Evolutionary conservation across 2,888 invertebrate species (phyloP), one percentile per base, ranked within the genome.

Genomic region (Drosophila nr. perissopoda): DNA sequence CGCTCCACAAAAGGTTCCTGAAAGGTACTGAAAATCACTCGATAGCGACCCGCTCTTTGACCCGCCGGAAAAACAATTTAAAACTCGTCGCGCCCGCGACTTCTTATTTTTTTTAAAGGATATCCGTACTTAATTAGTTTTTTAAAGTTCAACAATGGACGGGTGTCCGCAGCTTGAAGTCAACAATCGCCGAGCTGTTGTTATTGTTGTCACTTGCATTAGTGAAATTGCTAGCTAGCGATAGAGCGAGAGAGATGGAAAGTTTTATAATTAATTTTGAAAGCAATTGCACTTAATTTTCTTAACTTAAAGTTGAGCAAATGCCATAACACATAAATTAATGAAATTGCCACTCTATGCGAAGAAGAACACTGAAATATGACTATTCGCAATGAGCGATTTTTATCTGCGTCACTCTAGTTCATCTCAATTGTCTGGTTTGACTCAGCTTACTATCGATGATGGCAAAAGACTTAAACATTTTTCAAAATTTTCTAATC

Each of bases 41-140:
- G 71, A 76, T 85, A 83, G 70, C 78, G 67, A n/a, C n/a, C n/a
- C 65, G 57, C 59, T 34, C 42, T 52, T 48, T 45, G 61, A 34
- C 48, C 54, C 42, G 68, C 51, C 34, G 27, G 13, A 57, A 76
- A 78, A 80, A 76, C 72, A 74, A 80, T 80, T 90, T 80, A 73
- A 68, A 78, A 58, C 65, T 80, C 73, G 69, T 36, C 21, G 62
- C 67, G 60, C 49, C 67, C 57, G 16, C 45, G 42, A 53, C 69
- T 57, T 72, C 61, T 51, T 52, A 69, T 77, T 72, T 76, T 10
- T 33, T 82, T 83, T 75, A 67, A 88, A 87, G 80, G 73, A 82
- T 79, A 72, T 83, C 77, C 87, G 80, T 33, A 89, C 87, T 89
- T 88, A 88, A 88, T 88, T 88, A 88, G 91, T 88, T 91, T 91